A percentile compares a stretch with the other conserved stretches of the same genome.
Conservation (phyloP, 53 echinoderm and acorn worm genomes). For the Paracentrotus lividus region DNA sequence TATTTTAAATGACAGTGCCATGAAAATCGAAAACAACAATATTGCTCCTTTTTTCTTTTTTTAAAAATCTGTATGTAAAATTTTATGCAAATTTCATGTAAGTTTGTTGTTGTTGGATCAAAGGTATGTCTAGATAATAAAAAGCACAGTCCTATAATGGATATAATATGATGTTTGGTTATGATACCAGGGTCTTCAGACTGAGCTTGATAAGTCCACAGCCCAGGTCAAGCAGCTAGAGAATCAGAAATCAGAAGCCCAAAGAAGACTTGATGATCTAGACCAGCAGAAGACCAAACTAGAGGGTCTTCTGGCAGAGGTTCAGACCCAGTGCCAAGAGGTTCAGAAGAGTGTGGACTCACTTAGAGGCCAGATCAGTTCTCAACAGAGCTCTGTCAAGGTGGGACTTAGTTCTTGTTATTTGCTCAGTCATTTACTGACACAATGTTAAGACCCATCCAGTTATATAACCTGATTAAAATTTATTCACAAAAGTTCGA, state of each 20-base stretch:
- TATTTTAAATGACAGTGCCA: too few species aligned
- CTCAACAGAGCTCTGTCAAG: constrained; percentile 92
- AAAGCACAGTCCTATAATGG: too few species aligned
- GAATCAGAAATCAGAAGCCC: constrained; percentile 91
- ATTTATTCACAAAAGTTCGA: too few species aligned
- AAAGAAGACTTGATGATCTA: constrained; percentile 93
- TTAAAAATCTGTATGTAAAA: too few species aligned
- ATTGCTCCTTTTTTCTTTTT: too few species aligned
- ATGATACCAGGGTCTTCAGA: constrained; percentile 85
- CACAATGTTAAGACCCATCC: too few species aligned
- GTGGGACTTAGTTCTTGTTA: constrained; percentile 56
- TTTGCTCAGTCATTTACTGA: too few species aligned
- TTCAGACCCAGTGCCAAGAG: constrained; percentile 89
- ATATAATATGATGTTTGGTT: neutral
- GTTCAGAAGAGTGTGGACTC: constrained; percentile 86
- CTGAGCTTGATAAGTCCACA: constrained; percentile 85
- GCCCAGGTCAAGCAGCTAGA: constrained; percentile 91
- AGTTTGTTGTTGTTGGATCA: too few species aligned
- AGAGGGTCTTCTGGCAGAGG: constrained; percentile 90
- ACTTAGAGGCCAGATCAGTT: constrained; percentile 80
- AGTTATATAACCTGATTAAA: too few species aligned
- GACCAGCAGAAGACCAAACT: constrained; percentile 94
- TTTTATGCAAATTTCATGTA: too few species aligned
- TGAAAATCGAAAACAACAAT: too few species aligned
- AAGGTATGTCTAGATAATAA: too few species aligned